These are phyloP conservation scores for Chelonoidis abingdonii DNA, from an alignment of 2,113 vertebrate species.

Conservation along the genomic window DNA sequence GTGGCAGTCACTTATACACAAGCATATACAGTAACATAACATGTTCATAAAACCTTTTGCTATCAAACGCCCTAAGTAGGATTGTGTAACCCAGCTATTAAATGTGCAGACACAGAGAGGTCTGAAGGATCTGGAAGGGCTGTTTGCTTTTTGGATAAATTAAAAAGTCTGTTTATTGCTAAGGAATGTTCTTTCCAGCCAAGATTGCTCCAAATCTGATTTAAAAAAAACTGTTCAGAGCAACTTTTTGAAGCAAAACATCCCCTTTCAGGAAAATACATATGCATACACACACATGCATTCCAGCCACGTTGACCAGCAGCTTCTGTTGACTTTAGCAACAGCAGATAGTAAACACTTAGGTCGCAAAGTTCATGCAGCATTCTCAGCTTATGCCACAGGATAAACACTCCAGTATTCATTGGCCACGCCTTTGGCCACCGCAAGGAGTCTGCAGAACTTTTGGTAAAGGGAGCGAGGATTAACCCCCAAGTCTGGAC, in stretches of 20 bases:
- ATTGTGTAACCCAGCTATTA: slow-evolving; percentile 39
- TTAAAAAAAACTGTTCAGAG: not conserved
- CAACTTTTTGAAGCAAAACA: slow-evolving; percentile 27
- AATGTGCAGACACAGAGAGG: not conserved
- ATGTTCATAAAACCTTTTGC: not conserved
- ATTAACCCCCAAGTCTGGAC: not conserved
- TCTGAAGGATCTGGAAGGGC: not conserved
- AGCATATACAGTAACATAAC: not conserved
- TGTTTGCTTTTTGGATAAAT: not conserved
- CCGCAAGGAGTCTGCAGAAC: fast-evolving
- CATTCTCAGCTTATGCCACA: not conserved
- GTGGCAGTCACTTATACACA: not conserved
- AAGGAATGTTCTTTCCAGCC: slow-evolving; percentile 46
- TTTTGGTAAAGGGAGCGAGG: not conserved
- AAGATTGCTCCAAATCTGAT: slow-evolving; percentile 11
- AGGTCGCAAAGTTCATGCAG: fast-evolving
- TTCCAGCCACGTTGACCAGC: not conserved
- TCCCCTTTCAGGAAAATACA: not conserved
- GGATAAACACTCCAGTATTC: fast-evolving
- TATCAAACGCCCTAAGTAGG: not conserved
- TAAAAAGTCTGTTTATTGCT: slow-evolving; percentile 21
- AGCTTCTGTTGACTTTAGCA: fast-evolving
- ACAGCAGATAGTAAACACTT: not conserved
- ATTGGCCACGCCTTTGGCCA: not conserved
- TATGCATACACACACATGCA: not conserved